These are phyloP conservation scores for Eleginops maclovinus DNA, from an alignment of 2,113 vertebrate species.

Conservation along the genomic window DNA sequence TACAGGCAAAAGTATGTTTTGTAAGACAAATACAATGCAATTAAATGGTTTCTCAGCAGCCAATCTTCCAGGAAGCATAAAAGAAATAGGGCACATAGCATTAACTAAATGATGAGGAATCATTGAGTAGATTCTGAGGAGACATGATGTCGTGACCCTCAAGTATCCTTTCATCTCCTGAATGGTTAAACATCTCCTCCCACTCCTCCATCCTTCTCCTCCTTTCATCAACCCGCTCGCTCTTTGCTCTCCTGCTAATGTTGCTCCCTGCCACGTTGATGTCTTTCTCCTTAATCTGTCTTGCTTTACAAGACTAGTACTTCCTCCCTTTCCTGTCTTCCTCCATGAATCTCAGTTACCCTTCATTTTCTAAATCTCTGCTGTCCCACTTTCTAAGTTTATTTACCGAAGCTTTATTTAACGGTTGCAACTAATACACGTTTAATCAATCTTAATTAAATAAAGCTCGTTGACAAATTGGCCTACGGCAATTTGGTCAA, in stretches of 20 bases:
- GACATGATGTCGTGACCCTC: constrained; percentile 51
- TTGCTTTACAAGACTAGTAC: not conserved
- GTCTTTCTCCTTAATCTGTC: constrained; percentile 5
- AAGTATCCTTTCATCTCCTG: constrained; percentile 60
- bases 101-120: constrained; percentile 61
- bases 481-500: constrained; percentile 21
- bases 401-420: not conserved
- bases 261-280: not conserved
- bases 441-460: constrained; percentile 12
- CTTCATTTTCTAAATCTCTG: not conserved
- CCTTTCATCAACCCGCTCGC: constrained; percentile 18
- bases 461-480: constrained; percentile 20
- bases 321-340: not conserved
- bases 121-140: constrained; percentile 61
- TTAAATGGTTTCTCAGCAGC: constrained; percentile 16
- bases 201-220: constrained; percentile 9
- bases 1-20: constrained; percentile 6
- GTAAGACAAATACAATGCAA: constrained; percentile 16
- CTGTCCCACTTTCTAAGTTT: not conserved
- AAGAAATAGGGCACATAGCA: constrained; percentile 43
- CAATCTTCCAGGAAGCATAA: not conserved
- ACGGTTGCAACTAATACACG: not conserved
- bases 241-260: constrained; percentile 28
- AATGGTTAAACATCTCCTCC: constrained; percentile 57
- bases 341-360: too few species aligned